A percentile compares a stretch with the other conserved stretches of the same genome.
phyloP scores from a whole-genome alignment of 2,797 vertebrate genomes.

The Rhinella marina region DNA sequence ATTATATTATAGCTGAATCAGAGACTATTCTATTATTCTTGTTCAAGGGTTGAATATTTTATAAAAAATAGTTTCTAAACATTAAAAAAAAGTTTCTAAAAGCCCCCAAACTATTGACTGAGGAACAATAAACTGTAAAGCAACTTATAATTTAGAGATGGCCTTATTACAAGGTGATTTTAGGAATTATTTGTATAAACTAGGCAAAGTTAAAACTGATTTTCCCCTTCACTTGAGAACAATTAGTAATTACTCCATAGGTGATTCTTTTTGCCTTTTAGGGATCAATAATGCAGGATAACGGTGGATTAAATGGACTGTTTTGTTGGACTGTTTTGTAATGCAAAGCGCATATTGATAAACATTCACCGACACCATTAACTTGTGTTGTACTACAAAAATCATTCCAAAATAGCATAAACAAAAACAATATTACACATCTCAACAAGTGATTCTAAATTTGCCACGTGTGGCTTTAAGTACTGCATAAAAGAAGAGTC shows the following conservation, averaged over 20 bases:
- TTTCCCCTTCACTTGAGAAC: neutral
- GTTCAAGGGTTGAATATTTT: too few species aligned
- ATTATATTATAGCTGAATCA: neutral
- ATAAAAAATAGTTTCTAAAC: too few species aligned
- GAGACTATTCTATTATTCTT: too few species aligned
- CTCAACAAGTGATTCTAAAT: neutral
- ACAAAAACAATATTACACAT: slow-evolving; percentile 39
- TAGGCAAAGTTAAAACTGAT: too few species aligned
- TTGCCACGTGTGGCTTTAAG: slow-evolving; percentile 39
- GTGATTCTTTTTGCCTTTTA: neutral
- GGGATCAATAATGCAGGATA: neutral
- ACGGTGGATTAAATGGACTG: neutral
- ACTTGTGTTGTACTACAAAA: slow-evolving; percentile 8
- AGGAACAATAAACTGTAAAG: too few species aligned
- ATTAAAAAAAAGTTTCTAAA: too few species aligned
- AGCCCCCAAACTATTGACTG: too few species aligned
- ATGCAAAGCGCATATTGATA: neutral
- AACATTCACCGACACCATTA: slow-evolving; percentile 4
- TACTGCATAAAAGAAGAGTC: slow-evolving; percentile 48
- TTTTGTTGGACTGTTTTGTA: neutral
- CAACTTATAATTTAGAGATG: too few species aligned
- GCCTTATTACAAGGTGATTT: too few species aligned
- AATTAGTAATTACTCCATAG: neutral
- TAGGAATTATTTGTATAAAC: too few species aligned
- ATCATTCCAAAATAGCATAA: slow-evolving; percentile 25